These are phyloP conservation scores for Subacronicta megacephala DNA, from an alignment of 2,888 invertebrate genomes.

Conservation along the genomic window DNA sequence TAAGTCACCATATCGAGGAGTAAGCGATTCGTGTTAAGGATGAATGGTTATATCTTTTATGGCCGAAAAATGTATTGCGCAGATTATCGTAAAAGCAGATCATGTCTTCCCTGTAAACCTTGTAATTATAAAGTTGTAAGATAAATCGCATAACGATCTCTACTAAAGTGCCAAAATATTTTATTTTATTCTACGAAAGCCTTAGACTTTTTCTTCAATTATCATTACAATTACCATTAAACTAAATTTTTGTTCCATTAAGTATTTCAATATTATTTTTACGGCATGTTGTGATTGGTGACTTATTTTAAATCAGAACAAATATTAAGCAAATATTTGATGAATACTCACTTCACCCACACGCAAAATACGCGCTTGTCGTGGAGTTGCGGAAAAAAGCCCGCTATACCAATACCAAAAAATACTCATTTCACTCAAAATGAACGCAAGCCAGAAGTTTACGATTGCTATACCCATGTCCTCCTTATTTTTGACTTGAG, in stretches of 20 bases:
- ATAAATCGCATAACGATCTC: slow-evolving; percentile 56
- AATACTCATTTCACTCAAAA: no score
- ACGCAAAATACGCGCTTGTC: no score
- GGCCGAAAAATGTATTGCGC: slow-evolving; percentile 63
- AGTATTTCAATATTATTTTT: slow-evolving; percentile 6
- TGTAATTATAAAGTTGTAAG: slow-evolving; percentile 61
- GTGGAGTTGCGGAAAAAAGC: no score
- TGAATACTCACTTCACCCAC: no score
- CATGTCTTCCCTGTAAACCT: slow-evolving; percentile 82
- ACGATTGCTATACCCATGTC: background rate
- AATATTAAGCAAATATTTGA: no score
- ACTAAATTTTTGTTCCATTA: slow-evolving; percentile 5
- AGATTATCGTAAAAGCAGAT: slow-evolving; percentile 75
- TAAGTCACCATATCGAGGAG: slow-evolving; percentile 51
- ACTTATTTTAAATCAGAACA: background rate
- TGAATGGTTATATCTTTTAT: slow-evolving; percentile 55
- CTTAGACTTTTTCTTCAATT: slow-evolving; percentile 33
- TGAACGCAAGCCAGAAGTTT: background rate
- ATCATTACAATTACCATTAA: slow-evolving; percentile 27
- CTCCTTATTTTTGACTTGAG: no score
- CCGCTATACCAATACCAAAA: no score
- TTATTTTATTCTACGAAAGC: slow-evolving; percentile 31
- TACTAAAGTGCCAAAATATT: slow-evolving; percentile 57
- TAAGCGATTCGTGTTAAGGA: slow-evolving; percentile 47
- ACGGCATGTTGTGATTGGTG: no score